Evolutionary conservation across 2,888 invertebrate genomes (phyloP), one percentile per base, ranked within the genome.

Genomic region (Tanypteryx hageni): DNA sequence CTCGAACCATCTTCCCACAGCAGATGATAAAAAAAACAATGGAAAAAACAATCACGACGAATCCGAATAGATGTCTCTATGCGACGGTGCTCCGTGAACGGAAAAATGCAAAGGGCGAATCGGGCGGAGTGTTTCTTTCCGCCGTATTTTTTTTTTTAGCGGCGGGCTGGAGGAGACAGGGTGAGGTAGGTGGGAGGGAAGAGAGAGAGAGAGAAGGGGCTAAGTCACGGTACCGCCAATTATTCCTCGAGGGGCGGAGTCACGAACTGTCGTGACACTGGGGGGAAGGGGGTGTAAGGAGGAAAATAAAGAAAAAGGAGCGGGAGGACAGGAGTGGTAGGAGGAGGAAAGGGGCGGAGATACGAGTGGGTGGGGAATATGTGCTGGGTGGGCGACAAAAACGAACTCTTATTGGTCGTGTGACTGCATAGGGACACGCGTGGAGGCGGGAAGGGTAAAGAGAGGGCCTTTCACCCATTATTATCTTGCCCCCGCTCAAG

Each of bases 201-300:
- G 76, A 16, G 11, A n/a, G 76, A 56, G 56, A 84, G 56, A n/a
- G 27, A 85, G 27, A 58, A 16, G 44, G 82, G 82, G 31, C 44
- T 27, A 31, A 56, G 61, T 27, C 59, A 61, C 86, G 86, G 59
- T 56, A 59, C 86, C 59, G 86, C 86, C 86, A 61, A 61, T 83
- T 83, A 83, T 83, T 83, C 83, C 56, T 11, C 31, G 31, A 64
- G 89, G 68, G 58, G 59, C 57, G 86, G 61, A 57, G 89, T 89
- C 89, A 89, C 89, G 89, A 68, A 18, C 44, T 44, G 44, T 89
- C 89, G 89, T 89, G 89, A 64, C 89, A 44, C 8, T 10, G 13
- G 44, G 18, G 31, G 11, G 13, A 18, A 31, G 3, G 86, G 61
- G 7, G 44, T 11, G 31, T 10, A 18, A 16, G 8, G 56, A 56